Conservation (phyloP, 2,113 vertebrate species). For the Plestiodon gilberti region DNA sequence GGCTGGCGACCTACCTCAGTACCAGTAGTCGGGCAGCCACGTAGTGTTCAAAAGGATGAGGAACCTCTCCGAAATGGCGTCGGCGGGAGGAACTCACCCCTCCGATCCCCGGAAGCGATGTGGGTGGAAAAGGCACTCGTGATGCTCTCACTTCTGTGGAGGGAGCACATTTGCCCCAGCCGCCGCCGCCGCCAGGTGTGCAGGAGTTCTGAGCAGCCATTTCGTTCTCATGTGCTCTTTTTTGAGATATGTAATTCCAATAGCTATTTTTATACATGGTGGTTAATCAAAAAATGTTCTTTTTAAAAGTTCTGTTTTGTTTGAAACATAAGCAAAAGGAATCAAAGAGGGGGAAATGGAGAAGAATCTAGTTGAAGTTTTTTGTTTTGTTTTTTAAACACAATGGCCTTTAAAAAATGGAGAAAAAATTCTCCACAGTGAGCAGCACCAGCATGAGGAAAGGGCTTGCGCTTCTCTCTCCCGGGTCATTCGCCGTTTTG, state of each 20-base stretch:
- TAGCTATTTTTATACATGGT: conserved; percentile 35
- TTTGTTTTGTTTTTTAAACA: conserved; percentile 11
- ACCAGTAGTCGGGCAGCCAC: not conserved
- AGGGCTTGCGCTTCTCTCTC: not conserved
- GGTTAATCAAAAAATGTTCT: not conserved
- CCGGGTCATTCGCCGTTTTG: not conserved
- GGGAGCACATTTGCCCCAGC: fast-evolving
- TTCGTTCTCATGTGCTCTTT: not conserved
- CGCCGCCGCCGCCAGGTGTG: not conserved
- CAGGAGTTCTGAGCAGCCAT: not conserved
- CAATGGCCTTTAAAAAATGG: not conserved
- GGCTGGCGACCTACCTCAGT: conserved; percentile 78
- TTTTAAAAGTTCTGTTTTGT: not conserved
- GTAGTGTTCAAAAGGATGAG: not conserved
- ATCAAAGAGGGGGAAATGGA: not conserved
- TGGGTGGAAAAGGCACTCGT: not conserved
- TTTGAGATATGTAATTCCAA: not conserved
- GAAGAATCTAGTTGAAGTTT: conserved; percentile 39
- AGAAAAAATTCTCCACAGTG: conserved; percentile 32
- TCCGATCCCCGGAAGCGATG: no score
- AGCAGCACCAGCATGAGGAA: conserved; percentile 45
- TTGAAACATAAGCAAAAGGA: conserved; percentile 18
- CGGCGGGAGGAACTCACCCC: not conserved
- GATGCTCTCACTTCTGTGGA: not conserved
- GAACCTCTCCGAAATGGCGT: not conserved